phyloP scores from a whole-genome alignment of 2,888 invertebrate species.

The Spialia ferax region DNA sequence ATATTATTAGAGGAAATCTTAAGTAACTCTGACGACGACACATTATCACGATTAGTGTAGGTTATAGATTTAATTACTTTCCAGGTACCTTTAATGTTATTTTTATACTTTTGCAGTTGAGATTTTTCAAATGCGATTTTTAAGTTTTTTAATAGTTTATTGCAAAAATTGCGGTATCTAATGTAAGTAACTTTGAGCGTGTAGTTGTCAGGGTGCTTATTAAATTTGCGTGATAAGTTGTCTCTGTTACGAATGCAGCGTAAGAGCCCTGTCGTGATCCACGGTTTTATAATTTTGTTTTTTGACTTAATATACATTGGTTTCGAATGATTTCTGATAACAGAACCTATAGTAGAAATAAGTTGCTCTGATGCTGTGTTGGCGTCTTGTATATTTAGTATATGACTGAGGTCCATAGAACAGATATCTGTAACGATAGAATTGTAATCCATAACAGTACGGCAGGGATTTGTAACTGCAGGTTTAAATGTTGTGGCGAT shows the following conservation, averaged over 20 bases:
- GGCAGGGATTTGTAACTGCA: no score
- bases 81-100: conserved; percentile 28
- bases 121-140: conserved; percentile 26
- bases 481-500: no score
- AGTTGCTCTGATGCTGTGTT: background rate
- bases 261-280: background rate
- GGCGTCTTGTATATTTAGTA: background rate
- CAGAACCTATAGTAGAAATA: background rate
- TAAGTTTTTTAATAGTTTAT: conserved; percentile 26
- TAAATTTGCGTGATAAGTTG: background rate
- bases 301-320: background rate
- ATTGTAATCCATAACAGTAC: no score
- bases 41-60: background rate
- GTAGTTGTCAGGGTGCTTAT: conserved; percentile 12
- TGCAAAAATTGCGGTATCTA: conserved; percentile 39
- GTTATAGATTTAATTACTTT: conserved; percentile 26
- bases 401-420: no score
- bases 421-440: no score
- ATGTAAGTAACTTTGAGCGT: conserved; percentile 21
- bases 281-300: background rate
- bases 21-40: background rate
- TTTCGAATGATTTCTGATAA: background rate
- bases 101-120: conserved; percentile 14
- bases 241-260: background rate
- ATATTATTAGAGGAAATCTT: background rate